phyloP scores from a whole-genome alignment of 1,140 invertebrate species.

The Caenorhabditis tropicalis region DNA sequence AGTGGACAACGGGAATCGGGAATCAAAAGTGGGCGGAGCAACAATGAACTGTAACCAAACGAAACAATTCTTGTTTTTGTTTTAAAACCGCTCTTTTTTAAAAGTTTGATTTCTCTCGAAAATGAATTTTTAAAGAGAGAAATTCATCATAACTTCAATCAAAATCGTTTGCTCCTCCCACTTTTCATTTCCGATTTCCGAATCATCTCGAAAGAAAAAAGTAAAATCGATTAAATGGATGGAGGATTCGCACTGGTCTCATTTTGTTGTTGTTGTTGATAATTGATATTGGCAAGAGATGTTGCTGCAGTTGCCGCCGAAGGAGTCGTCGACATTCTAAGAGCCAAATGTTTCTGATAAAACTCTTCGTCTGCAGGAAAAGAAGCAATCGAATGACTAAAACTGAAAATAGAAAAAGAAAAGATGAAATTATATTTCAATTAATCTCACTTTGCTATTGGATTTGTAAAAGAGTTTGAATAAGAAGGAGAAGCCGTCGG shows the following conservation, averaged over 20 bases:
- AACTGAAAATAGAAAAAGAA: conserved; percentile 15
- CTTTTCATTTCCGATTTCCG: no score
- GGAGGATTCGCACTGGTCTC: conserved; percentile 6
- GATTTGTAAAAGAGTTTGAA: conserved; percentile 54
- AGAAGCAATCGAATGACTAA: conserved; percentile 48
- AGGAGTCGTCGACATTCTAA: conserved; percentile 49
- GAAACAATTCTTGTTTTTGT: no score
- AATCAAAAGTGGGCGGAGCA: no score
- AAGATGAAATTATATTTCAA: no score
- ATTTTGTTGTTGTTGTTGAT: conserved; percentile 41
- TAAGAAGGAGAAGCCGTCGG: conserved; percentile 50
- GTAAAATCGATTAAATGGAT: background rate
- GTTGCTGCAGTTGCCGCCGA: conserved; percentile 23
- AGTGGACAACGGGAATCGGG: no score
- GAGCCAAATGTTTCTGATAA: conserved; percentile 54
- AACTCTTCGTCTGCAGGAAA: conserved; percentile 56
- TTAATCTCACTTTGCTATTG: conserved; percentile 55
- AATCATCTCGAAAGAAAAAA: no score
- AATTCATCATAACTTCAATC: no score
- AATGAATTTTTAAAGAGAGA: no score
- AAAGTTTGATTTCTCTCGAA: no score
- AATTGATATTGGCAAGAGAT: conserved; percentile 48
- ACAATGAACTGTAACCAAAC: no score
- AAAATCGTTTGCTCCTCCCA: no score
- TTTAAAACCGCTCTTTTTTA: background rate